Base-by-base conservation (phyloP, 1,140 invertebrate genomes). In the Drosophila quadrilineata region DNA sequence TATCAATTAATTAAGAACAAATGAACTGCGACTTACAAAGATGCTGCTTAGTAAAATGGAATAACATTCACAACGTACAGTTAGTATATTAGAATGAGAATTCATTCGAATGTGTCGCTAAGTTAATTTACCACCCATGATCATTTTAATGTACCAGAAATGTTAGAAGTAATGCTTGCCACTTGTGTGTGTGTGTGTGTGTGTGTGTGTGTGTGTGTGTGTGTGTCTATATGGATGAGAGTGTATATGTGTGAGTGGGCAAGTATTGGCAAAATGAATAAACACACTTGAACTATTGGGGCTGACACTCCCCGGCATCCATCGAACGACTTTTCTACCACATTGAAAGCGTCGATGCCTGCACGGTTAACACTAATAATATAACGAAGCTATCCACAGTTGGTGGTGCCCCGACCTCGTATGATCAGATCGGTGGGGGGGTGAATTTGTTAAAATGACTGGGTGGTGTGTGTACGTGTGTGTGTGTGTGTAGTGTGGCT, bases 101-200 rank as follows among this genome's bases (percentile, higher is more conserved):
- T 67, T n/a, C n/a, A n/a, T n/a, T n/a, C n/a, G n/a, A 56, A 79
- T 73, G 62, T 59, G 50, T 40, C 75, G 59, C 59, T 75, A 65
- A 79, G 74, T 85, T 84, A 84, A 84, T 84, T 84, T 84, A 84
- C 79, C 79, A 85, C 79, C 79, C 79, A 71, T 79, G 79, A 84
- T 85, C 79, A 71, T 84, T 84, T 85, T 84, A 84, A 84, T 84
- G 79, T 80, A 84, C 79, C 85, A 71, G 74, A 84, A 85, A 71
- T 70, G 68, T 79, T 66, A 28, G 60, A 54, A 59, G 54, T 66
- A 60, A 71, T 40, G 54, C 24, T 24, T 16, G 5, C 2, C 45
- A 49, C 19, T 59, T 48, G 12, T n/a, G n/a, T n/a, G n/a, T n/a
- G n/a, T n/a, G 19, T 12, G 16, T 22, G 4, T 54, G 56, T 14